Evolutionary conservation across 2,797 vertebrate species (phyloP).

Genomic region (Tenualosa thibaudeaui): DNA sequence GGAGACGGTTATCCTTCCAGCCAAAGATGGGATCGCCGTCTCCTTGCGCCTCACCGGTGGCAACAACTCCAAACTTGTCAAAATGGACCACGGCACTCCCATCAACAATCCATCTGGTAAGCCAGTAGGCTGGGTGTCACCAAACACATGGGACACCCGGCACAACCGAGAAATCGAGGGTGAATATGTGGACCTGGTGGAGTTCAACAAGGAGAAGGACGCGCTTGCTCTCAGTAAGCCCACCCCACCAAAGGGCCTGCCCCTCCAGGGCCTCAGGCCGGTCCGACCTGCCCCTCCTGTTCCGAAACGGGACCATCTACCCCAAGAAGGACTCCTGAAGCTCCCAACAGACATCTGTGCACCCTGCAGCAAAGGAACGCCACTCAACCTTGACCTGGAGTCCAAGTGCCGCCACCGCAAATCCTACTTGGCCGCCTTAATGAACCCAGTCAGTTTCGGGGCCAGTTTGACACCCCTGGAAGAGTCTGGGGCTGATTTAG

Average conservation of each 20-base stretch:
- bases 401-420: constrained; percentile 77
- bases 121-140: constrained; percentile 70
- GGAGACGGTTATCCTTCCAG: constrained; percentile 61
- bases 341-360: constrained; percentile 65
- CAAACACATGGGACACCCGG: constrained; percentile 74
- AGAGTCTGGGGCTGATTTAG: constrained; percentile 62
- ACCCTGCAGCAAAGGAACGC: constrained; percentile 64
- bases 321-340: constrained; percentile 50
- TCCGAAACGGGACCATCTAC: constrained; percentile 46
- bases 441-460: constrained; percentile 76
- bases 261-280: constrained; percentile 57
- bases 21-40: constrained; percentile 66
- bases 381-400: constrained; percentile 53
- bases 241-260: constrained; percentile 43
- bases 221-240: constrained; percentile 45
- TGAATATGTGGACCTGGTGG: constrained; percentile 90
- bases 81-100: constrained; percentile 71
- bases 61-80: constrained; percentile 74
- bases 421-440: constrained; percentile 78
- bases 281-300: constrained; percentile 62
- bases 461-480: constrained; percentile 72
- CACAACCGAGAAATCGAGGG: constrained; percentile 81
- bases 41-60: constrained; percentile 63
- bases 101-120: constrained; percentile 63
- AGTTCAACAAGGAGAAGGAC: constrained; percentile 73